A percentile compares a stretch with the other conserved stretches of the same genome.
Conservation (phyloP, 2,888 invertebrate species). For the Lordiphosa fenestrarum region DNA sequence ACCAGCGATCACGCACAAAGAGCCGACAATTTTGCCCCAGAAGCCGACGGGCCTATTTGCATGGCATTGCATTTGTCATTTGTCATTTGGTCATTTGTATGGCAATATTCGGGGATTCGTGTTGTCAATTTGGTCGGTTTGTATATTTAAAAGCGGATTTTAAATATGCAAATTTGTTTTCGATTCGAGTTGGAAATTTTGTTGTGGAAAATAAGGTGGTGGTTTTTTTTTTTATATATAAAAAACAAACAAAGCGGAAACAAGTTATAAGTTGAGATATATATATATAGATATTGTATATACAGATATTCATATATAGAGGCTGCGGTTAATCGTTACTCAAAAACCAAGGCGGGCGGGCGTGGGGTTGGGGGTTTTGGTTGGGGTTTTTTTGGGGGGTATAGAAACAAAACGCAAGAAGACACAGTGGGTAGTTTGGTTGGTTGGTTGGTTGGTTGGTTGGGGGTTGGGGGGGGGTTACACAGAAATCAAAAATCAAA, state of each 20-base stretch:
- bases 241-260: conserved; percentile 50
- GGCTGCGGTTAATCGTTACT: conserved; percentile 10
- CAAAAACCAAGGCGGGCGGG: background rate
- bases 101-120: conserved; percentile 58
- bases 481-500: conserved; percentile 6
- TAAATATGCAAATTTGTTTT: conserved; percentile 62
- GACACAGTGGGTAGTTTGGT: background rate
- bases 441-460: too few relatives aligned
- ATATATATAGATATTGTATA: conserved; percentile 27
- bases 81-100: conserved; percentile 48
- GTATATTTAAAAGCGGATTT: conserved; percentile 51
- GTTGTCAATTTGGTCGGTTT: conserved; percentile 37
- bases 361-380: conserved; percentile 5
- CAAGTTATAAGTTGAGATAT: conserved; percentile 48
- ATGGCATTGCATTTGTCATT: conserved; percentile 31
- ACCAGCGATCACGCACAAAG: conserved; percentile 98
- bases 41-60: conserved; percentile 95
- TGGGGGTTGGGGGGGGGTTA: too few relatives aligned
- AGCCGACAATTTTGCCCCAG: conserved; percentile 99
- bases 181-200: conserved; percentile 35
- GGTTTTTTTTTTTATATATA: conserved; percentile 13
- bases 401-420: conserved; percentile 13
- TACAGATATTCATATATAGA: conserved; percentile 26
- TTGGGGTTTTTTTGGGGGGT: too few relatives aligned
- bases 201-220: conserved; percentile 65